Base-by-base conservation (phyloP, 1,140 invertebrate genomes). In the Thaumatotibia leucotreta region DNA sequence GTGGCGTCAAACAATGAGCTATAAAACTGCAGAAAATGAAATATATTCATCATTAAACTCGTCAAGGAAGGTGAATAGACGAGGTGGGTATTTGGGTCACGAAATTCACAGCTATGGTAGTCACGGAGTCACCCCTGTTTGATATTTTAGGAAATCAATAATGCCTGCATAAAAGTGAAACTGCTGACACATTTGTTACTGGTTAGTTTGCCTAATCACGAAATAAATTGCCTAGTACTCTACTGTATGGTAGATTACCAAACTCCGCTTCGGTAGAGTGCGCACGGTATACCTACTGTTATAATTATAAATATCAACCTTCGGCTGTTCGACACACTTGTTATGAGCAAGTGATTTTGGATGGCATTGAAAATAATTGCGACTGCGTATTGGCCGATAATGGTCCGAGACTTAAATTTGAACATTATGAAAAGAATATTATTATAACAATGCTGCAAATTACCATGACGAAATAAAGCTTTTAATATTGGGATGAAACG, bases 21-120 rank as follows among this genome's bases (percentile, higher is more conserved):
- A 58, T 58, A 58, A 58, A 29, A 1, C 0, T 27, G 11, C 1
- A 24, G 17, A 58, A 58, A 52, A 52, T n/a, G 5, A 58, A 58
- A 29, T 29, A 14, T 58, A 58, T 58, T 58, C 52, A 14, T 58
- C 5, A n/a, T 20, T 45, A 45, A 45, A 58, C 23, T 24, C 27
- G 52, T 27, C 27, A 52, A 24, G 52, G 52, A n/a, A 58, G 39
- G 27, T 31, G 52, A 58, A n/a, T 23, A 58, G 52, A 29, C 52
- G 24, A 58, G 3, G 64, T 52, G 64, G 39, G 63, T 70, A 72
- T 77, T 61, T 65, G 45, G 75, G 75, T 72, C 75, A 77, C 67
- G 69, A 70, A 67, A 64, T 64, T 66, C 24, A 70, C 45, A 32
- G 49, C 52, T 58, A 58, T 5, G 11, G 52, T n/a, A 52, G 50